Percentiles rank a stretch among this genome's conserved stretches.
Conservation (phyloP, 2,888 invertebrate species). For the Aromia moschata region DNA sequence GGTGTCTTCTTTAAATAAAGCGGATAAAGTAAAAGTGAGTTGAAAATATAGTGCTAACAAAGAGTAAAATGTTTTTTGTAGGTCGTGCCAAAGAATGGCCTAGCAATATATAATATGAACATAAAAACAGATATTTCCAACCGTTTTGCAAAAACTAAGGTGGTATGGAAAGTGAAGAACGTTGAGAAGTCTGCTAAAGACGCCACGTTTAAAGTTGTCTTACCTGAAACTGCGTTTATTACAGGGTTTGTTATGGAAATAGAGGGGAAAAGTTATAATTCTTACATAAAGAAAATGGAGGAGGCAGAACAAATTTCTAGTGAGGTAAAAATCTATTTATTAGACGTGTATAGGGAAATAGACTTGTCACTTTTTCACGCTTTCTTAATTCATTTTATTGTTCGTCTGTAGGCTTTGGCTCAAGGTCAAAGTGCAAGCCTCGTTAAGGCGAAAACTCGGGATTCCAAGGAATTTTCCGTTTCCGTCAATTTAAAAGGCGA, state of each 20-base stretch:
- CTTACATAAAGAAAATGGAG: constrained; percentile 72
- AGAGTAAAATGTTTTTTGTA: too few species aligned
- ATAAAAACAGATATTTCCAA: constrained; percentile 71
- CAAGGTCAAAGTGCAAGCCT: constrained; percentile 71
- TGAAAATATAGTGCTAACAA: too few species aligned
- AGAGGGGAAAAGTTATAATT: constrained; percentile 71
- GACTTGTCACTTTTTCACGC: too few species aligned
- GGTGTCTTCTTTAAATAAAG: background rate
- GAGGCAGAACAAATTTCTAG: constrained; percentile 67
- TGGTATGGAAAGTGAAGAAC: constrained; percentile 73
- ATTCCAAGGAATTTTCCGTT: constrained; percentile 76
- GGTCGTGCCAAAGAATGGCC: constrained; percentile 25
- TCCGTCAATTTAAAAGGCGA: constrained; percentile 73
- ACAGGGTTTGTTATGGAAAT: constrained; percentile 75
- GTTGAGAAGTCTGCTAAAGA: constrained; percentile 69
- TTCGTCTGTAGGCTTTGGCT: constrained; percentile 66
- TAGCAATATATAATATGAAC: constrained; percentile 69
- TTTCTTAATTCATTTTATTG: too few species aligned
- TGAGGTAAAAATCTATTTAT: too few species aligned
- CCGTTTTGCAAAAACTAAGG: constrained; percentile 72
- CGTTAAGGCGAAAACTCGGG: constrained; percentile 71
- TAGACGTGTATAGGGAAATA: too few species aligned
- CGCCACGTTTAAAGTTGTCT: constrained; percentile 71
- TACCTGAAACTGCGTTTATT: constrained; percentile 77
- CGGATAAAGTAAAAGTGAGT: background rate